phyloP scores from a whole-genome alignment of 2,888 invertebrate genomes.

The Rapana venosa region DNA sequence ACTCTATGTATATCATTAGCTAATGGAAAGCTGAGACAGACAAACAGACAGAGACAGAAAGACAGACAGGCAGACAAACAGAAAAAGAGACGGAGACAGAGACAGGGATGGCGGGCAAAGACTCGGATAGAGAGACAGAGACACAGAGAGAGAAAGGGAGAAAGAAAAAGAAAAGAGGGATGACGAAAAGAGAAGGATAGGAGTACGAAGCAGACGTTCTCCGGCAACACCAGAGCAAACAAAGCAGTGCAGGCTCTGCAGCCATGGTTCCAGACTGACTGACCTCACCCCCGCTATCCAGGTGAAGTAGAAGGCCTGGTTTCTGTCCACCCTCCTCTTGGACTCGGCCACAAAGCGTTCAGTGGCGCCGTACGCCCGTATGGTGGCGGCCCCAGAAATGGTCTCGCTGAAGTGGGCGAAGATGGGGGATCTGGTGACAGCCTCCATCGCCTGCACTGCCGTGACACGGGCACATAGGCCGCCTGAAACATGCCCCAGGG shows the following conservation, averaged over 20 bases:
- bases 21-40: not conserved
- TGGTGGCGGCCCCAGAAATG: constrained; percentile 80
- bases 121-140: no score
- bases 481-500: constrained; percentile 59
- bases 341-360: constrained; percentile 48
- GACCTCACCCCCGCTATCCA: constrained; percentile 3
- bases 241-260: no score
- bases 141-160: no score
- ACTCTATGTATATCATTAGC: no score
- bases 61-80: not conserved
- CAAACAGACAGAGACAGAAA: not conserved
- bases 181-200: no score
- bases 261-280: not conserved
- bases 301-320: constrained; percentile 84
- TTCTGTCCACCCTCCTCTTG: constrained; percentile 69
- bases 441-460: constrained; percentile 77
- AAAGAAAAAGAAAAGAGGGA: no score
- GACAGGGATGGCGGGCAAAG: not conserved
- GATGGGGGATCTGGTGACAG: constrained; percentile 75
- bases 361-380: constrained; percentile 71
- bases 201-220: no score
- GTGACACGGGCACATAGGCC: constrained; percentile 80
- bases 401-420: constrained; percentile 77
- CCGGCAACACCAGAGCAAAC: no score
- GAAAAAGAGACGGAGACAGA: not conserved